A percentile compares a stretch with the other conserved stretches of the same genome.
phyloP scores from a whole-genome alignment of 2,888 invertebrate genomes.

The Dryomyza anilis region DNA sequence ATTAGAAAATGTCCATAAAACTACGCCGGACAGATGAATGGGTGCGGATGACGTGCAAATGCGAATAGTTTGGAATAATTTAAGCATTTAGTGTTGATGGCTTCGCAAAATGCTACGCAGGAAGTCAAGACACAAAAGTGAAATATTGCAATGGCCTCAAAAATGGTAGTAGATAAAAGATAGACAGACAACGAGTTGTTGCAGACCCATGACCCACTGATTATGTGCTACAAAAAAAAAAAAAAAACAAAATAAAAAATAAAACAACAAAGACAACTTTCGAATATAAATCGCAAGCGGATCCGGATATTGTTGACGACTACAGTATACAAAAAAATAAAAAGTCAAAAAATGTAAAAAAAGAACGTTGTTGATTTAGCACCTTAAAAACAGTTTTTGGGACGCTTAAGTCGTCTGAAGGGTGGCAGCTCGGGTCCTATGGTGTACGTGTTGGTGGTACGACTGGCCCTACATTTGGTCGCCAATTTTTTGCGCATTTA shows the following conservation, averaged over 20 bases:
- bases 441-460: not conserved
- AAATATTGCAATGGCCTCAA: not conserved
- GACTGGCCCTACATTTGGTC: too few relatives aligned
- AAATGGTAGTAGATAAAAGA: not conserved
- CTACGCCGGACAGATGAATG: too few relatives aligned
- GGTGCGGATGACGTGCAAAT: slow-evolving; percentile 27
- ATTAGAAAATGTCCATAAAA: too few relatives aligned
- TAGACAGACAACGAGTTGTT: not conserved
- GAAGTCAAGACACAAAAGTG: not conserved
- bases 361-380: slow-evolving; percentile 1
- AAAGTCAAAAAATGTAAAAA: too few relatives aligned
- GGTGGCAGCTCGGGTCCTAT: too few relatives aligned
- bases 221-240: too few relatives aligned
- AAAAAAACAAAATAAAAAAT: too few relatives aligned
- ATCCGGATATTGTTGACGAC: slow-evolving; percentile 16
- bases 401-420: too few relatives aligned
- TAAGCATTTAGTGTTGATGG: slow-evolving; percentile 1
- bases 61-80: slow-evolving; percentile 23
- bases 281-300: too few relatives aligned
- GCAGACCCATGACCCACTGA: too few relatives aligned
- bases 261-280: too few relatives aligned
- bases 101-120: not conserved
- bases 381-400: not conserved
- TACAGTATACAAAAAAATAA: slow-evolving; percentile 4
- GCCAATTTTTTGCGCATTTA: too few relatives aligned